Base-by-base conservation (phyloP, 1,140 invertebrate genomes). In the Harpegnathos saltator region DNA sequence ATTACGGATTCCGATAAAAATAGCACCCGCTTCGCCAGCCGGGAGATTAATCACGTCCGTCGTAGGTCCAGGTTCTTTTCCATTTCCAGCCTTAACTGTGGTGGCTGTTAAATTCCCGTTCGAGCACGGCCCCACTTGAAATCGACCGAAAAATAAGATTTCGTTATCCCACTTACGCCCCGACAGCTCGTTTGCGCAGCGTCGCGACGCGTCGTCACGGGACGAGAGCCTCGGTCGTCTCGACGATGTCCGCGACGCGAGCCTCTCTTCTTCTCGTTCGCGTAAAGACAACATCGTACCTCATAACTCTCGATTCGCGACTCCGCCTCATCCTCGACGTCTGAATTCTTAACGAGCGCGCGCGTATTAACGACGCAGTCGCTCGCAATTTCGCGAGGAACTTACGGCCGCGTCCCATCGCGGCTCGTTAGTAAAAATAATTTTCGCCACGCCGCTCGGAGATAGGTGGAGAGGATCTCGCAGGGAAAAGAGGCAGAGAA, bases 401-500 rank as follows among this genome's bases (percentile, higher is more conserved):
- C 87, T 89, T 89, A 89, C 82, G 88, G 77, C 81, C 84, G 56
- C 22, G 83, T 66, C 26, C 65, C 72, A 87, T 88, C 85, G 85
- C 77, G 84, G 71, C 88, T 89, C 88, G 88, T 89, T 89, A 89
- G 88, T 88, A 89, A 89, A 89, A 89, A 89, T 89, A 89, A 89
- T 89, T 84, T 74, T 26, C 56, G 24, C 44, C 26, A 78, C 74
- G 74, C 29, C 50, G 3, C 22, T 33, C 0, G 38, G 9, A 11
- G 38, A 44, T 44, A 44, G 26, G 5, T 12, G 63, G 3, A 19
- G 61, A 38, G 63, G 15, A 54, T 22, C 1, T 15, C 9, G n/a
- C 69, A 26, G 19, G 11, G 44, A 44, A 44, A 44, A 11, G 9
- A 44, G n/a, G n/a, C n/a, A n/a, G n/a, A n/a, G n/a, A n/a, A n/a